Evolutionary conservation across 2,113 vertebrate species (phyloP), one percentile per base, ranked within the genome.

Genomic region (Chelonoidis abingdonii): DNA sequence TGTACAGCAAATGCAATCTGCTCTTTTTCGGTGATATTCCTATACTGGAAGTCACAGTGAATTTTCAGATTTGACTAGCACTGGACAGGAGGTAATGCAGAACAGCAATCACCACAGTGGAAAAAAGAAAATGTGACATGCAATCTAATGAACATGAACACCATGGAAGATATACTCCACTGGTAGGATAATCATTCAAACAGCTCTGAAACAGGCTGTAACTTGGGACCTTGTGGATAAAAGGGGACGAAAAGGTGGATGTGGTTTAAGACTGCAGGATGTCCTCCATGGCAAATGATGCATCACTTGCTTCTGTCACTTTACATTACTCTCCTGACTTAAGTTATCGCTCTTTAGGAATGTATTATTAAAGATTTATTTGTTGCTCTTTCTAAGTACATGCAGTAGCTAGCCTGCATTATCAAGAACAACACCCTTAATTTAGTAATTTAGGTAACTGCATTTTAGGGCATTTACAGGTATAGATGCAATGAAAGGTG

Each of bases 131-230:
- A 10, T 10, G 14, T 53, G 57, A 10, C 10, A 29, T 5, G n/a
- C 8, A 53, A 35, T 0, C 1, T 75, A 72, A 54, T 49, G 57
- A 75, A 50, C 81, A 1, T 27, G 1, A 0, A 1, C 17, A 38
- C 3, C 1, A 1, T n/a, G n/a, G 22, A 47, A 50, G 4, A 25
- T 27, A 10, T n/a, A 10, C 44, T 52, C 47, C 10, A 7, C n/a
- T 47, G 14, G 1, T 5, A 4, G 6, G 1, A 12, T n/a, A 31
- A 41, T 38, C 50, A 31, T 52, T 83, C 53, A 84, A 54, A 25
- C 3, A 21, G n/a, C 14, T 53, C 75, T 57, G 52, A 44, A 57
- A 8, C 8, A 10, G 31, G 9, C 25, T 3, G 8, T 14, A 31
- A 27, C 72, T 21, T 59, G 69, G 56, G n/a, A 29, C n/a, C 27